phyloP scores from a whole-genome alignment of 1,140 invertebrate species.

The Temnothorax curvispinosus region DNA sequence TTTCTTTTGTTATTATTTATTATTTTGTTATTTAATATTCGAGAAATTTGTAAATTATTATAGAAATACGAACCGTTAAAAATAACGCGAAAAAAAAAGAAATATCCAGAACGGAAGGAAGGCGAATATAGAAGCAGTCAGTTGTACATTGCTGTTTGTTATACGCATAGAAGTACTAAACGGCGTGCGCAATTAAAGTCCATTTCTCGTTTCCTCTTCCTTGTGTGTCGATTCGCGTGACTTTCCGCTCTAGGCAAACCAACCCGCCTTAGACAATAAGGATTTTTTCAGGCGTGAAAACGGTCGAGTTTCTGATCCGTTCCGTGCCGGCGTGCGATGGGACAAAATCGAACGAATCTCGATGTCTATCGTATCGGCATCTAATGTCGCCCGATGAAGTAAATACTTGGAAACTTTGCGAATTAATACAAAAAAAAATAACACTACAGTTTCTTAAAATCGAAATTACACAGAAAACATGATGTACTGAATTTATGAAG shows the following conservation, averaged over 20 bases:
- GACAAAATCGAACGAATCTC: conserved; percentile 34
- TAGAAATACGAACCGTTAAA: neutral
- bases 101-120: neutral
- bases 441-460: neutral
- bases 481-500: neutral
- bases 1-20: neutral
- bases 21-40: neutral
- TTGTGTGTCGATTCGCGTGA: conserved; percentile 70
- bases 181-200: conserved; percentile 63
- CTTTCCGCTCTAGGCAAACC: conserved; percentile 70
- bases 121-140: neutral
- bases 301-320: conserved; percentile 48
- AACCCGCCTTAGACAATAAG: conserved; percentile 64
- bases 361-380: neutral
- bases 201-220: conserved; percentile 74
- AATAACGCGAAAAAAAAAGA: neutral
- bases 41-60: neutral
- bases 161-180: conserved; percentile 62
- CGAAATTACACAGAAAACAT: neutral
- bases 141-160: conserved; percentile 17
- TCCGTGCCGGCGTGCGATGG: conserved; percentile 58
- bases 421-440: neutral
- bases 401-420: neutral
- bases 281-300: conserved; percentile 72
- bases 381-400: neutral